Percentiles rank a stretch among this genome's conserved stretches.
phyloP scores from a whole-genome alignment of 2,113 vertebrate genomes.

The Carlito syrichta region DNA sequence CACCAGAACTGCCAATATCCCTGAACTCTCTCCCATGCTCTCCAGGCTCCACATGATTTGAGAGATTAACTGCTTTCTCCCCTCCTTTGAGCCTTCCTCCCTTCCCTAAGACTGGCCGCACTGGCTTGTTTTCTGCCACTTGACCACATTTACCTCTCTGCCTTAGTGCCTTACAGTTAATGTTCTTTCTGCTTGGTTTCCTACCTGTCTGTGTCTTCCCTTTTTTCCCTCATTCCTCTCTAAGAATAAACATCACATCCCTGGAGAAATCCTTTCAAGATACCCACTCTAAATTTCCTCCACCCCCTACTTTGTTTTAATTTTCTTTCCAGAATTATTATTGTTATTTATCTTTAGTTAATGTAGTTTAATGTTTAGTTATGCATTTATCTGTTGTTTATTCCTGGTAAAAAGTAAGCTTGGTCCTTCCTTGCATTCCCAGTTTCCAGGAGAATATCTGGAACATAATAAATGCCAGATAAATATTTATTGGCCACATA shows the following conservation, averaged over 20 bases:
- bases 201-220: not conserved
- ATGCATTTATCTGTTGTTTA: not conserved
- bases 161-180: not conserved
- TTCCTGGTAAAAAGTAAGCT: not conserved
- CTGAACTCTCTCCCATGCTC: not conserved
- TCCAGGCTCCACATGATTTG: not conserved
- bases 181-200: not conserved
- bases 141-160: not conserved
- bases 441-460: not conserved
- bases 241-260: not conserved
- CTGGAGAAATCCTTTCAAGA: not conserved
- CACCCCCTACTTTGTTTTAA: not conserved
- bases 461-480: not conserved
- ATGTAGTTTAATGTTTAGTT: not conserved
- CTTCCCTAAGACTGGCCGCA: not conserved
- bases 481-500: slow-evolving; percentile 42
- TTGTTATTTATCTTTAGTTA: not conserved
- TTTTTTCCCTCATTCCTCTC: not conserved
- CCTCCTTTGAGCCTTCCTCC: not conserved
- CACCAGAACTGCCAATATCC: not conserved
- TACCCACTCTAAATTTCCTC: not conserved
- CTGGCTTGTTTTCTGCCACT: not conserved
- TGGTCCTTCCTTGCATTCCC: not conserved
- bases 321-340: not conserved
- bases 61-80: not conserved